phyloP scores from a whole-genome alignment of 2,888 invertebrate species.

The Luffia ferchaultella region DNA sequence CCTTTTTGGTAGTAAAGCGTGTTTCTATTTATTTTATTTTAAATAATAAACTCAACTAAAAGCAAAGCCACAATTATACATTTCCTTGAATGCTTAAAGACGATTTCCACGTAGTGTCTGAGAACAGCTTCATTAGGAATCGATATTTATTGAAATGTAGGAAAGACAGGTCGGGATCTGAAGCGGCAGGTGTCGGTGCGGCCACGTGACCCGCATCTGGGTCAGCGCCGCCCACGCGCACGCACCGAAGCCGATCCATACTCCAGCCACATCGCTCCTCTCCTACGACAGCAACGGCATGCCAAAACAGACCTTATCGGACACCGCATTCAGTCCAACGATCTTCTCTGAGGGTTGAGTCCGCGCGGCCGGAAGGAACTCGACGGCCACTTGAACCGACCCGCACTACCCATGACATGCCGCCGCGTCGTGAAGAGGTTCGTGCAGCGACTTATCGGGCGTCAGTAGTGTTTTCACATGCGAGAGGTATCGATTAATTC shows the following conservation, averaged over 20 bases:
- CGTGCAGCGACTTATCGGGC: neutral
- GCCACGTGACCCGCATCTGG: conserved; percentile 40
- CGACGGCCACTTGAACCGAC: too few species aligned
- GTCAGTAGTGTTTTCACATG: neutral
- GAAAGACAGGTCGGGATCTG: neutral
- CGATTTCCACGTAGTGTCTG: too few species aligned
- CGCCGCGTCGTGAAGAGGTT: neutral
- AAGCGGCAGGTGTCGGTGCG: conserved; percentile 18
- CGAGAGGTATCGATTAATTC: conserved; percentile 53
- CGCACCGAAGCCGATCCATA: neutral
- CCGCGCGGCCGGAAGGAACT: neutral
- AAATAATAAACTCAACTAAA: too few species aligned
- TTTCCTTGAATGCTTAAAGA: too few species aligned
- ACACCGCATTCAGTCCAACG: neutral
- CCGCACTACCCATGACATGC: too few species aligned
- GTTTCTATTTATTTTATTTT: too few species aligned
- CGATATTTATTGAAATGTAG: too few species aligned
- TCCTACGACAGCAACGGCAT: neutral
- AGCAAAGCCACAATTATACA: too few species aligned
- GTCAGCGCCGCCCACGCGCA: conserved; percentile 58
- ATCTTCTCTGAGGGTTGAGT: neutral
- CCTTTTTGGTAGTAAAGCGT: too few species aligned
- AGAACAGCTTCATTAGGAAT: too few species aligned
- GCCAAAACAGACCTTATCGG: neutral
- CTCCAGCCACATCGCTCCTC: neutral